Base-by-base conservation (phyloP, 2,888 invertebrate genomes). In the Osedax fenrisi region DNA sequence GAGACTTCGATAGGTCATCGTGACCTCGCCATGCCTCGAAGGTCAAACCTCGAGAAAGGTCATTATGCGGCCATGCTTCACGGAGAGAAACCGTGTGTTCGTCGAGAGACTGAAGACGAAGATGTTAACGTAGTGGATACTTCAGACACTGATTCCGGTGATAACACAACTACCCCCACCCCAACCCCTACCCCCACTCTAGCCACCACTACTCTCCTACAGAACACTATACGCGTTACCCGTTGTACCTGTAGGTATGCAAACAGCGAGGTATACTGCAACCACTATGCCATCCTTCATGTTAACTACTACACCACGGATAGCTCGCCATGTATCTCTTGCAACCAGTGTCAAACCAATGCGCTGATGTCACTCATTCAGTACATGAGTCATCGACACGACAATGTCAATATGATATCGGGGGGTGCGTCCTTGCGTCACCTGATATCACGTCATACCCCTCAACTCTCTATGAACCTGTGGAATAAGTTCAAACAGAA, bases 61-160 rank as follows among this genome's bases (percentile, higher is more conserved):
- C 25, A 26, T 5, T 68, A 68, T 17, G 68, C 26, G 10, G 68
- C 68, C 26, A 68, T 68, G 68, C 10, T 68, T 22, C 25, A 68
- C 5, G 64, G 64, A 2, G 41, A 41, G 10, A 41, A 41, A 41
- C 41, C 41, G 10, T 41, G 17, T 17, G 17, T 17, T n/a, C n/a
- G n/a, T n/a, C n/a, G n/a, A n/a, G n/a, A n/a, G n/a, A n/a, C n/a
- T n/a, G n/a, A n/a, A 5, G 41, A 41, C 41, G 41, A 41, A 17
- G 41, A 41, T 5, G 17, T 41, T 41, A 41, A 41, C 17, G 41
- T 41, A 5, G 41, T 41, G 10, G 41, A 41, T 17, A 41, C 41
- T n/a, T n/a, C n/a, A n/a, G n/a, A n/a, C n/a, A n/a, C n/a, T n/a
- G n/a, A n/a, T n/a, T n/a, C n/a, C n/a, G n/a, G n/a, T n/a, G n/a